Percentiles rank a stretch among this genome's conserved stretches.
Evolutionary conservation across 64 coral and sea anemone genomes (phyloP).

Genomic region (Montipora cactus): DNA sequence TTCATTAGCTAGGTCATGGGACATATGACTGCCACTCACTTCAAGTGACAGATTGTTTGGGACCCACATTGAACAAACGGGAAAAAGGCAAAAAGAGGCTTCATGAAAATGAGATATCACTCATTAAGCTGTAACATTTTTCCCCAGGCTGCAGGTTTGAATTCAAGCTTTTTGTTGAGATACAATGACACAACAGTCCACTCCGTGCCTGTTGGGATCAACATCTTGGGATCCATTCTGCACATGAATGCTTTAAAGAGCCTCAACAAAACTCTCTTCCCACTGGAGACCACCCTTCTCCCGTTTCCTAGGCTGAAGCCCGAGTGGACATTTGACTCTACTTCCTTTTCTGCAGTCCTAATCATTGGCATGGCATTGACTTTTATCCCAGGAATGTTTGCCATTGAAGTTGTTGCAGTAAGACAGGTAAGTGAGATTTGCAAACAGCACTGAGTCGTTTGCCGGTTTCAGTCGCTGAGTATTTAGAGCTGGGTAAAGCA

Average conservation of each 20-base stretch:
- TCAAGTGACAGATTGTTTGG: too few species aligned
- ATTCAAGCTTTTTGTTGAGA: constrained; percentile 54
- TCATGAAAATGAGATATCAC: too few species aligned
- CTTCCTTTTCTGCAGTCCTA: constrained; percentile 64
- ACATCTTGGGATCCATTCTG: constrained; percentile 77
- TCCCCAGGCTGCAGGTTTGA: constrained; percentile 21
- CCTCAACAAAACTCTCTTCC: constrained; percentile 46
- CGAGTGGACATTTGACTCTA: constrained; percentile 66
- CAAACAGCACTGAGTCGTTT: neutral
- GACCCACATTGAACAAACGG: too few species aligned
- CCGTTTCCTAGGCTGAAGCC: constrained; percentile 65
- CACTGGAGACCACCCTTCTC: constrained; percentile 75
- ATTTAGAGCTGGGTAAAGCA: neutral
- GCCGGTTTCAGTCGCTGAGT: neutral
- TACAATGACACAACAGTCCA: constrained; percentile 81
- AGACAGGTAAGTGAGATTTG: constrained; percentile 70
- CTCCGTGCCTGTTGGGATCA: constrained; percentile 81
- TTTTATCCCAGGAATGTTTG: constrained; percentile 84
- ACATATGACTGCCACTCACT: too few species aligned
- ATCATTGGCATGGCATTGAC: constrained; percentile 76
- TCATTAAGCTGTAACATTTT: neutral
- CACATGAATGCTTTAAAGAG: constrained; percentile 80
- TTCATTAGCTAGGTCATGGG: too few species aligned
- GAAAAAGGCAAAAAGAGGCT: too few species aligned
- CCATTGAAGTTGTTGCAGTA: constrained; percentile 73